These are phyloP conservation scores for Petrocephalus sullivani DNA, from an alignment of 2,797 vertebrate species.

Conservation along the genomic window DNA sequence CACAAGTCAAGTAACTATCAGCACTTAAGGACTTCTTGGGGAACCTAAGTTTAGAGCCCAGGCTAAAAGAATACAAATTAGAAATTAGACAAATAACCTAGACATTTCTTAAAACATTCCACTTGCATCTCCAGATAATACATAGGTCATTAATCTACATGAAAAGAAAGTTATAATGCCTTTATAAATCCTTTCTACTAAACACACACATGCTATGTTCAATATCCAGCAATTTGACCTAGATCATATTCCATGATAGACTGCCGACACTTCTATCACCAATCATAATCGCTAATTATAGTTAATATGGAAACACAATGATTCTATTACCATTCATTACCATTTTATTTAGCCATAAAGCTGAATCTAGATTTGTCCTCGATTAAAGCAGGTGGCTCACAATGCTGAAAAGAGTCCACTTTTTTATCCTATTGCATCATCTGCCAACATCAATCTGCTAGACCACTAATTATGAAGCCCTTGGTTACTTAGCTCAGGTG, in stretches of 20 bases:
- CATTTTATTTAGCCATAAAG: slow-evolving; percentile 6
- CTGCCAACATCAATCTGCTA: neutral
- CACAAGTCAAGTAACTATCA: neutral
- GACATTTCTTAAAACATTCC: neutral
- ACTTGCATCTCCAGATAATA: neutral
- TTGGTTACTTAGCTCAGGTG: neutral
- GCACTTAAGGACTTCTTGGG: neutral
- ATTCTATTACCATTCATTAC: neutral
- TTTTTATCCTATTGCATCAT: slow-evolving; percentile 3
- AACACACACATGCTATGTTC: neutral
- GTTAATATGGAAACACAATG: neutral
- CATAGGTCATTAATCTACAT: neutral
- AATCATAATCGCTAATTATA: slow-evolving; percentile 4
- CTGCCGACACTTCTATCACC: neutral
- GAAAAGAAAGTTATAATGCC: neutral
- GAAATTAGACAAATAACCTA: neutral
- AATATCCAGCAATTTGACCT: neutral
- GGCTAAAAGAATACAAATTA: neutral
- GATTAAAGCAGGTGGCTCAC: neutral
- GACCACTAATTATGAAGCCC: neutral
- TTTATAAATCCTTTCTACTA: neutral
- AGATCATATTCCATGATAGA: neutral
- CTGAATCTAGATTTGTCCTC: neutral
- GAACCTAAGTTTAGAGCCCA: neutral
- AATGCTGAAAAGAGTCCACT: neutral